Evolutionary conservation across 2,888 invertebrate genomes (phyloP), one percentile per base, ranked within the genome.

Genomic region (Blastobasis lacticolella): DNA sequence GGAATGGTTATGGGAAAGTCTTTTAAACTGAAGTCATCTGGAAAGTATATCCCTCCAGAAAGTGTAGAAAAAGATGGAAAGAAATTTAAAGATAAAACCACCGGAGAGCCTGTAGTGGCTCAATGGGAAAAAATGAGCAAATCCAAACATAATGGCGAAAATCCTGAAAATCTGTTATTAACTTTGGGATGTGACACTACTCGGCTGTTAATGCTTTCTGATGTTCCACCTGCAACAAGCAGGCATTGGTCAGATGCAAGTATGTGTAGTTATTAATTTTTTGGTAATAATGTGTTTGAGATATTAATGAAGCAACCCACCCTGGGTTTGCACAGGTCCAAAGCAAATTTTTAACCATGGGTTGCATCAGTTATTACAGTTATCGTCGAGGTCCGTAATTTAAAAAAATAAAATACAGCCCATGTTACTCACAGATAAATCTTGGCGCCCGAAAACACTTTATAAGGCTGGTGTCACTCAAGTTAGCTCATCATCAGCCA

Each of bases 81-180:
- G 62, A 88, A 87, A 55, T 92, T 90, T 66, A 90, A 89, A 65
- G 92, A 82, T 51, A 92, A 90, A 69, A 80, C 63, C 4, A 93
- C 93, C 2, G 92, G 93, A 37, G 90, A 92, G 59, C 81, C 90
- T 6, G 92, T 99, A 0, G 78, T 90, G 8, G 90, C 92, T 56
- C 86, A 91, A 38, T 99, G 97, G 96, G 99, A 99, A 74, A 99
- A 99, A 90, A 99, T 99, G 99, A 98, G 98, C 65, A 99, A 99
- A 87, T 99, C 99, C 0, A 99, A 99, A 79, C 88, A 93, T 62
- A 99, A 99, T 84, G 99, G 99, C 0, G 94, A 97, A n/a, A 95
- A 97, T 81, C 99, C 98, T 8, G 90, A 92, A 61, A 92, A 93
- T 50, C 91, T 98, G 73, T 89, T 99, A 51, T 73, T 89, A 1